phyloP scores from a whole-genome alignment of 1,140 invertebrate species.

The Tachypleus tridentatus region DNA sequence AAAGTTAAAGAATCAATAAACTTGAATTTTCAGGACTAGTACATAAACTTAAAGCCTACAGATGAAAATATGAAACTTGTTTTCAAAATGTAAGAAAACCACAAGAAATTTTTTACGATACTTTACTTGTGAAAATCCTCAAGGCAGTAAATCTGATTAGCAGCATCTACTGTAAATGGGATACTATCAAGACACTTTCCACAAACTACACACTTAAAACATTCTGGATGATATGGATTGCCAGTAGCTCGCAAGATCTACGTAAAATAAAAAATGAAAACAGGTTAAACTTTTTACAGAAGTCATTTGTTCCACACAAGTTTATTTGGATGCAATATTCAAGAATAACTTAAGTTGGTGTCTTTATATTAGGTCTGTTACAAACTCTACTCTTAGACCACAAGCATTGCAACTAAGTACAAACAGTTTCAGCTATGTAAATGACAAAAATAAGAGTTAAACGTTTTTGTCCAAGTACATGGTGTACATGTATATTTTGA shows the following conservation, averaged over 20 bases:
- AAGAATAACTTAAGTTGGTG: conserved; percentile 62
- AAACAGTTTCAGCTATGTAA: too few relatives aligned
- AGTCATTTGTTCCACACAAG: conserved; percentile 51
- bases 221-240: conserved; percentile 93
- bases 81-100: too few relatives aligned
- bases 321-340: background rate
- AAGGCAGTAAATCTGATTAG: conserved; percentile 94
- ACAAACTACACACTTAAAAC: conserved; percentile 90
- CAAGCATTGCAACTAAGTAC: too few relatives aligned
- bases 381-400: too few relatives aligned
- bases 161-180: conserved; percentile 93
- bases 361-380: conserved; percentile 75
- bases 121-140: conserved; percentile 81
- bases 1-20: too few relatives aligned
- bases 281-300: conserved; percentile 95
- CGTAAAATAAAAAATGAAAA: conserved; percentile 87
- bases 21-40: too few relatives aligned
- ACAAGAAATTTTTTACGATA: too few relatives aligned
- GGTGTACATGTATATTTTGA: too few relatives aligned
- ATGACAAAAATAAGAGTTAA: too few relatives aligned
- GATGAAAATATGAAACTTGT: too few relatives aligned
- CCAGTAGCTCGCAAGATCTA: conserved; percentile 88
- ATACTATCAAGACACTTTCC: conserved; percentile 92
- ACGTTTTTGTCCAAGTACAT: too few relatives aligned
- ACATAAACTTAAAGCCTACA: too few relatives aligned